These are phyloP conservation scores for Anoplius nigerrimus DNA, from an alignment of 2,888 invertebrate genomes.

Conservation along the genomic window DNA sequence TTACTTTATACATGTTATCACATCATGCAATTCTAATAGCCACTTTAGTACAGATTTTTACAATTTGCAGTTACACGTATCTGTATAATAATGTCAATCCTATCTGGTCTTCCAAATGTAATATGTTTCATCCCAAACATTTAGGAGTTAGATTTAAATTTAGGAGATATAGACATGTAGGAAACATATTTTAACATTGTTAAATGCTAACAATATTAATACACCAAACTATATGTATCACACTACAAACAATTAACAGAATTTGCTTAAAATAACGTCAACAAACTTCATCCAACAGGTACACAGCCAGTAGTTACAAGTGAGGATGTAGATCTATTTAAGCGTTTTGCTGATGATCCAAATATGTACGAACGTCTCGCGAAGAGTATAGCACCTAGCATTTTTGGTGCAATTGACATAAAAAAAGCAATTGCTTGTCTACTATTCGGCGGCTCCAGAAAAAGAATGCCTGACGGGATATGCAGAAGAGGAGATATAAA, in stretches of 20 bases:
- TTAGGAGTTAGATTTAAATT: too few species aligned
- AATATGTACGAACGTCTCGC: conserved; percentile 93
- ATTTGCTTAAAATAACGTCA: too few species aligned
- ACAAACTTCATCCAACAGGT: too few species aligned
- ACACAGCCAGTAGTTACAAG: conserved; percentile 75
- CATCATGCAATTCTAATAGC: too few species aligned
- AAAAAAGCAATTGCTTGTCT: conserved; percentile 97
- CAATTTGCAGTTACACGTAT: too few species aligned
- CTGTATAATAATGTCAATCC: not conserved
- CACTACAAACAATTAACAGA: too few species aligned
- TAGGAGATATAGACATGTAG: too few species aligned
- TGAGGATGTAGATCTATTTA: conserved; percentile 89
- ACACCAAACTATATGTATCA: too few species aligned
- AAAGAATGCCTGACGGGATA: conserved; percentile 94
- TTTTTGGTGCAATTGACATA: conserved; percentile 94
- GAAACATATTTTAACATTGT: too few species aligned
- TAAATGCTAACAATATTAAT: too few species aligned
- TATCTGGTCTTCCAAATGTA: not conserved
- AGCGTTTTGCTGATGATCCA: conserved; percentile 88
- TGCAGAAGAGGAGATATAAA: conserved; percentile 98
- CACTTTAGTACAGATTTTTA: too few species aligned
- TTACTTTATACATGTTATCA: too few species aligned
- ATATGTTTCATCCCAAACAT: not conserved
- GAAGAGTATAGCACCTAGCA: conserved; percentile 96
- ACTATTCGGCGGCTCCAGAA: conserved; percentile 93